phyloP scores from a whole-genome alignment of 2,797 vertebrate species.

The Pseudopleuronectes americanus region DNA sequence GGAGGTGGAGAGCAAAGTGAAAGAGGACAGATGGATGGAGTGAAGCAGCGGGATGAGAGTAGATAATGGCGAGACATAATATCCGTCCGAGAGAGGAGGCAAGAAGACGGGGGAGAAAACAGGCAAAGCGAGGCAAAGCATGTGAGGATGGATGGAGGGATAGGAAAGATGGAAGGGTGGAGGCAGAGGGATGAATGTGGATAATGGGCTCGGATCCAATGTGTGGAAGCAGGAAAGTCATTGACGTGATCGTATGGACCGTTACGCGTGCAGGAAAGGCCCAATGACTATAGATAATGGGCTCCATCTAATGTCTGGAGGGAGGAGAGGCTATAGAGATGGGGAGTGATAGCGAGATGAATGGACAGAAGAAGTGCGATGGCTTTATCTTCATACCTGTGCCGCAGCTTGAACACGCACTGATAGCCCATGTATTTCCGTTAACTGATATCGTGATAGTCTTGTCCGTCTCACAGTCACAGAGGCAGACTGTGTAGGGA shows the following conservation, averaged over 20 bases:
- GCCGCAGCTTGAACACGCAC: conserved; percentile 8
- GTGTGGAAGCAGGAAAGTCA: conserved; percentile 51
- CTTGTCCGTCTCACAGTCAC: conserved; percentile 1
- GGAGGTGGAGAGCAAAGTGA: conserved; percentile 65
- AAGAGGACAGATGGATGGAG: conserved; percentile 73
- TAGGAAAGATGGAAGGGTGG: conserved; percentile 18
- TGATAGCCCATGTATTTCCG: conserved; percentile 22
- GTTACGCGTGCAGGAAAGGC: conserved; percentile 39
- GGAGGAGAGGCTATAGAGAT: conserved; percentile 58
- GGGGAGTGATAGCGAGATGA: conserved; percentile 47
- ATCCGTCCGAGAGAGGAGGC: conserved; percentile 62
- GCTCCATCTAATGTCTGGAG: conserved; percentile 61
- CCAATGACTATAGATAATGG: conserved; percentile 62
- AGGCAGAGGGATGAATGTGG: conserved; percentile 44
- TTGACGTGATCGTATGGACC: conserved; percentile 33
- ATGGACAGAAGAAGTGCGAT: conserved; percentile 27
- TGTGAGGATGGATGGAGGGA: conserved; percentile 29
- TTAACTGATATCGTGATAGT: conserved; percentile 17
- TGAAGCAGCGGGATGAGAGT: conserved; percentile 65
- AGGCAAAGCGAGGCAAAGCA: conserved; percentile 51
- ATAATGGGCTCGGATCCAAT: conserved; percentile 59
- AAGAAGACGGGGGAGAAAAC: conserved; percentile 36
- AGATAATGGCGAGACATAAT: conserved; percentile 79
- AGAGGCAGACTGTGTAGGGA: background rate
- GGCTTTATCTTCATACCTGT: conserved; percentile 26